Percentiles rank a stretch among this genome's conserved stretches.
Conservation (phyloP, 1,140 invertebrate species). For the Drosophila sucinea region DNA sequence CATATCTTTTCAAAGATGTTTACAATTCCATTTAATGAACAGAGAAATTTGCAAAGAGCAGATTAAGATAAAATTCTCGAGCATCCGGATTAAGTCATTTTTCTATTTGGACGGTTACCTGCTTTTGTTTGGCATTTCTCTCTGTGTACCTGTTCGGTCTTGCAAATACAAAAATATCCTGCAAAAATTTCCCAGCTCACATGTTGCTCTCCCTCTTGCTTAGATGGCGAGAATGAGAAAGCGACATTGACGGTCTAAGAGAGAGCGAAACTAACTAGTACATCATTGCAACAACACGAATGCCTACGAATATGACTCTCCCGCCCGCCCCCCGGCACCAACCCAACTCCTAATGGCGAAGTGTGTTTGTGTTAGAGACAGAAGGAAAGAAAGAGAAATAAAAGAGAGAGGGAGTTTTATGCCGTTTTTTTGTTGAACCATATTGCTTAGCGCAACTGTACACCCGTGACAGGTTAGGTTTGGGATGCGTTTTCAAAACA, state of each 20-base stretch:
- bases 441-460: constrained; percentile 60
- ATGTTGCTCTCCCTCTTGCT: constrained; percentile 42
- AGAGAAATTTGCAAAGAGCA: neutral
- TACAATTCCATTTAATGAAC: neutral
- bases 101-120: neutral
- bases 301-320: constrained; percentile 15
- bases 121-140: constrained; percentile 11
- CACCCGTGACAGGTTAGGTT: constrained; percentile 42
- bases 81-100: neutral
- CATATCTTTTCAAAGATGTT: neutral
- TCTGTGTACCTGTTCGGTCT: constrained; percentile 26
- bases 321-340: constrained; percentile 1
- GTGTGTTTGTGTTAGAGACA: neutral
- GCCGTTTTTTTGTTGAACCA: constrained; percentile 49
- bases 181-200: constrained; percentile 22
- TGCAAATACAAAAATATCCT: constrained; percentile 19
- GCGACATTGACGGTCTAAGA: neutral
- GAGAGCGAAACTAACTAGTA: constrained; percentile 30
- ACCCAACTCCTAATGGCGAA: constrained; percentile 36
- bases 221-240: constrained; percentile 26
- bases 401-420: constrained; percentile 34
- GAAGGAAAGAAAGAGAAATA: neutral
- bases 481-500: constrained; percentile 71
- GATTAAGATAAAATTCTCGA: neutral
- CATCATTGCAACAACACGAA: constrained; percentile 9